phyloP scores from a whole-genome alignment of 2,797 vertebrate species.

The Semotilus atromaculatus region DNA sequence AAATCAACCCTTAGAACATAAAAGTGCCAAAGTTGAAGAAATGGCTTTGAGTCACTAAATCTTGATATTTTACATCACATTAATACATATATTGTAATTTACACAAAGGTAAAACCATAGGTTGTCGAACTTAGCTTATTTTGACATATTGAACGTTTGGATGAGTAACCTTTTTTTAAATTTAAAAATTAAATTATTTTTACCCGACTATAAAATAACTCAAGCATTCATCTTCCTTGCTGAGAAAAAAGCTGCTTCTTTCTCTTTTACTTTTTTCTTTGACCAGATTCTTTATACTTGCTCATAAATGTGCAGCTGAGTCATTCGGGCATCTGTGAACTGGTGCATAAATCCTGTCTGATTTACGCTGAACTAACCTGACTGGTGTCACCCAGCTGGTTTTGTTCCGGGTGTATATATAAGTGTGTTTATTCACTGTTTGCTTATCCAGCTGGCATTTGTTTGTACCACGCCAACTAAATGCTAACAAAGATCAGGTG shows the following conservation, averaged over 20 bases:
- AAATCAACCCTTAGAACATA: not conserved
- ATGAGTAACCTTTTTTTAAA: not conserved
- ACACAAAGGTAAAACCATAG: not conserved
- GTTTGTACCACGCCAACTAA: slow-evolving; percentile 49
- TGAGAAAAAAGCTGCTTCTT: not conserved
- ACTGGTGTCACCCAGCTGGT: slow-evolving; percentile 28
- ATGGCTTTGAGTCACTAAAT: not conserved
- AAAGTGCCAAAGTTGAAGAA: not conserved
- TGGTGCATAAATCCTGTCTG: slow-evolving; percentile 1
- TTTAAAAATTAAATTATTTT: not conserved
- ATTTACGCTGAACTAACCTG: slow-evolving; percentile 7
- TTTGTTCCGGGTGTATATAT: slow-evolving; percentile 40
- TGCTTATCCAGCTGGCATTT: slow-evolving; percentile 50
- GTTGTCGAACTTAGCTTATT: not conserved
- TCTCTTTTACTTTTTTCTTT: not conserved
- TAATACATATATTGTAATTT: not conserved
- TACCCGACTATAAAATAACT: not conserved
- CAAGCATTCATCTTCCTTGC: not conserved
- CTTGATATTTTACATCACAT: not conserved
- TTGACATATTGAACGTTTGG: not conserved
- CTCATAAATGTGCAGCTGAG: not conserved
- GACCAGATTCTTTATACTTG: not conserved
- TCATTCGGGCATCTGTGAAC: slow-evolving; percentile 7
- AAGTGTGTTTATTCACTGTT: slow-evolving; percentile 45
- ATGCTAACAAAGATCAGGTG: slow-evolving; percentile 59